These are phyloP conservation scores for Lethenteron reissneri DNA, from an alignment of 2,113 vertebrate species.

Conservation along the genomic window DNA sequence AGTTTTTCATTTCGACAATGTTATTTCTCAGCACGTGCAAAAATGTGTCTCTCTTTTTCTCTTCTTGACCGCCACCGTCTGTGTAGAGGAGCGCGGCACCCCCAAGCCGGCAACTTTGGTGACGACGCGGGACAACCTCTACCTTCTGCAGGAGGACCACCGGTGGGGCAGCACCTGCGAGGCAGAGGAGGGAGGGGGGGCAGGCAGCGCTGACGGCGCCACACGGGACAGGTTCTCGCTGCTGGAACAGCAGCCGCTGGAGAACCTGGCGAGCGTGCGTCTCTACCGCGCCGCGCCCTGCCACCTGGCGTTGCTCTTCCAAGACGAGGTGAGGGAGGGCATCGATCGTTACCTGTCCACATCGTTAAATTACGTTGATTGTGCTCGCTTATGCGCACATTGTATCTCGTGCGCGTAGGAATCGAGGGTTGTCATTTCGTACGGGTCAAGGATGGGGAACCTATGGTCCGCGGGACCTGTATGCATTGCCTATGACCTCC, in stretches of 20 bases:
- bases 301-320: slow-evolving; percentile 49
- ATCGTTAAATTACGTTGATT: no score
- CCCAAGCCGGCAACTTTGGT: slow-evolving; percentile 27
- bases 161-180: slow-evolving; percentile 17
- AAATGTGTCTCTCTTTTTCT: neutral
- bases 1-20: no score
- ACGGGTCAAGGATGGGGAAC: no score
- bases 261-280: slow-evolving; percentile 33
- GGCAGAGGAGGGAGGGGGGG: slow-evolving; percentile 8
- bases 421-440: no score
- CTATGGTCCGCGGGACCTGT: no score
- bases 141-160: slow-evolving; percentile 33
- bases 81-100: slow-evolving; percentile 16
- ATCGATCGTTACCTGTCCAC: neutral
- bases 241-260: slow-evolving; percentile 25
- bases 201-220: slow-evolving; percentile 10
- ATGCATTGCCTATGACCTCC: no score
- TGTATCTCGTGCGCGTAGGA: neutral
- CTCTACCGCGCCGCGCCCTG: slow-evolving; percentile 34
- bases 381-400: neutral
- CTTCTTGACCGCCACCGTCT: neutral
- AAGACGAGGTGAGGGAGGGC: slow-evolving; percentile 50
- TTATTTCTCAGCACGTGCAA: neutral
- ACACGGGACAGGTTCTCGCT: slow-evolving; percentile 12
- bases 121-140: slow-evolving; percentile 26